Base-by-base conservation (phyloP, 2,113 vertebrate species). In the Hippopotamus amphibius region DNA sequence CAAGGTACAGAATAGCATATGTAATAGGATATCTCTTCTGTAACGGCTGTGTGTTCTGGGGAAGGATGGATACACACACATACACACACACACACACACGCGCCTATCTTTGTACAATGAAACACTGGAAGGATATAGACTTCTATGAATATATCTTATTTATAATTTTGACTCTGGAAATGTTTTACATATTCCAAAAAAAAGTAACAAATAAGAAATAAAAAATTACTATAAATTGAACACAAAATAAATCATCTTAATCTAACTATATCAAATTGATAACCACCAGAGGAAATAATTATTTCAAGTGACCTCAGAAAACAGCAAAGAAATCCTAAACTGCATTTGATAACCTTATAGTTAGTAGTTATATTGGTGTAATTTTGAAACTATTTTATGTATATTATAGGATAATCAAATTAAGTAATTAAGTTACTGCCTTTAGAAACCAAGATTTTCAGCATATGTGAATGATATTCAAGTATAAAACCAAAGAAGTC, bases 221-320 rank as follows among this genome's bases (percentile, higher is more conserved):
- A 94, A 93, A 84, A 50, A 88, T 37, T 41, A n/a, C 59, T 59
- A 48, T 28, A 30, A 80, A 46, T 5, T 9, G 3, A 94, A 84
- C 48, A 94, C 22, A 87, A 87, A 83, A 71, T 57, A 81, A 82
- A 90, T 65, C 30, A 80, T 63, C 16, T 46, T 65, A 96, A 83
- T 48, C 24, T 80, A 92, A 86, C 17, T 86, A 24, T 10, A 4
- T 86, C 30, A 55, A 68, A 90, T 11, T 74, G 65, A 61, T 74
- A 80, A 91, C 37, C 4, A 76, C 21, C 17, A 96, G 37, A 80
- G 43, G 33, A 89, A 94, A 46, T 48, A 76, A 59, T 43, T 89
- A 89, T 63, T 95, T 87, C 63, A 95, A 79, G 33, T 74, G 41
- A 66, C 41, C 37, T 86, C 90, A 83, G 37, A 93, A 96, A 95